These are phyloP conservation scores for Epistrophella euchroma DNA, from an alignment of 2,888 invertebrate genomes.

Conservation along the genomic window DNA sequence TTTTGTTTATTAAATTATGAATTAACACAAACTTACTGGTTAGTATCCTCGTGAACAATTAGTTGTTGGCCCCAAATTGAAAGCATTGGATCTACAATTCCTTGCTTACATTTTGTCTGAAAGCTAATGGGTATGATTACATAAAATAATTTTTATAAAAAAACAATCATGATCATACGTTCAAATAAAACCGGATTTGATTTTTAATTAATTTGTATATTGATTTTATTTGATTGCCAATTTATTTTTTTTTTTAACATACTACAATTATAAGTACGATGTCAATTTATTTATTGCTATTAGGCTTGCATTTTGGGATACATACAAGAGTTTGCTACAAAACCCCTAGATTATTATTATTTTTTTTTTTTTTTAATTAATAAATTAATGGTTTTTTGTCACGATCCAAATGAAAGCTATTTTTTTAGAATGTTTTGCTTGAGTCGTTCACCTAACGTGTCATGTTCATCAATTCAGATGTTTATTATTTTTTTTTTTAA, in stretches of 20 bases:
- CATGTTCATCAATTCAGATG: slow-evolving; percentile 36
- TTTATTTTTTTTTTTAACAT: slow-evolving; percentile 6
- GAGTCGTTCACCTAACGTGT: slow-evolving; percentile 47
- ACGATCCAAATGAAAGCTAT: slow-evolving; percentile 56
- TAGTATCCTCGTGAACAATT: slow-evolving; percentile 98
- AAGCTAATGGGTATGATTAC: slow-evolving; percentile 86
- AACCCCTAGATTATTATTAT: slow-evolving; percentile 17
- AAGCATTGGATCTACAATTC: slow-evolving; percentile 99
- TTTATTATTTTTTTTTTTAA: slow-evolving; percentile 11
- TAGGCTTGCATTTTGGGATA: slow-evolving; percentile 72
- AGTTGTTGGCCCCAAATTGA: slow-evolving; percentile 99
- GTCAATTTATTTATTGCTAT: slow-evolving; percentile 39
- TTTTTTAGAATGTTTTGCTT: slow-evolving; percentile 40
- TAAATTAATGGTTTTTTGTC: slow-evolving; percentile 16
- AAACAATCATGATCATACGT: slow-evolving; percentile 66
- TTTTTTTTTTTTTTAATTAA: slow-evolving; percentile 3
- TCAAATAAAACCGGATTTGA: slow-evolving; percentile 67
- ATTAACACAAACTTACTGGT: slow-evolving; percentile 91
- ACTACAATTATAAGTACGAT: slow-evolving; percentile 27
- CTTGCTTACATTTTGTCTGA: slow-evolving; percentile 95
- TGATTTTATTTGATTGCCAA: slow-evolving; percentile 39
- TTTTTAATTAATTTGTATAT: slow-evolving; percentile 29
- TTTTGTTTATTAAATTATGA: slow-evolving; percentile 66
- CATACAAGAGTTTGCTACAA: slow-evolving; percentile 53
- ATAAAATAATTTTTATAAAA: slow-evolving; percentile 77